Percentiles rank a stretch among this genome's conserved stretches.
phyloP scores from a whole-genome alignment of 2,113 vertebrate species.

The Mastomys natalensis region DNA sequence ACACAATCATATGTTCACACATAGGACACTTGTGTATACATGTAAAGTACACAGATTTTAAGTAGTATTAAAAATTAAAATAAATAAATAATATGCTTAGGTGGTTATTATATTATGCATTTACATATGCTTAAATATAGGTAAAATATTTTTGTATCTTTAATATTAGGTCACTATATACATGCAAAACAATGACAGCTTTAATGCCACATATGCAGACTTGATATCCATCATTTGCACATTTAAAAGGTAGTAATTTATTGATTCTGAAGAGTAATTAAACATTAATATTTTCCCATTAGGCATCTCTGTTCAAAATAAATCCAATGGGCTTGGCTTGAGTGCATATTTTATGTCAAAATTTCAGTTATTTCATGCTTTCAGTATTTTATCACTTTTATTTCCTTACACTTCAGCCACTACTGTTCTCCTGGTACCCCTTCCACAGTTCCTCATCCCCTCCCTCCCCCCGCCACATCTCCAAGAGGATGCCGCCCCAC shows the following conservation, averaged over 20 bases:
- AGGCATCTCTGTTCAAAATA: not conserved
- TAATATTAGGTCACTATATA: not conserved
- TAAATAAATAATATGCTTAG: too few species aligned
- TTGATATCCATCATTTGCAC: not conserved
- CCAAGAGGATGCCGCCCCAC: too few species aligned
- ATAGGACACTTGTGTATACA: not conserved
- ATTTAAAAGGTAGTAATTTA: not conserved
- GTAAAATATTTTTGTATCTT: not conserved
- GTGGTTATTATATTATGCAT: not conserved
- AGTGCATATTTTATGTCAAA: not conserved
- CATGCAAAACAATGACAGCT: not conserved
- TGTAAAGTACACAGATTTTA: not conserved
- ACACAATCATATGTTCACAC: not conserved
- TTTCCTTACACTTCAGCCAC: too few species aligned
- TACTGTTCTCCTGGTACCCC: too few species aligned
- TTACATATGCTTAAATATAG: not conserved
- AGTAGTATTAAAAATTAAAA: not conserved
- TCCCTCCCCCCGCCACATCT: too few species aligned
- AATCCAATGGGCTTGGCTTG: not conserved
- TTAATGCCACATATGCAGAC: not conserved
- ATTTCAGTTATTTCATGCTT: not conserved
- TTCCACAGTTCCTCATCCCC: too few species aligned
- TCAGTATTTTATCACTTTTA: too few species aligned
- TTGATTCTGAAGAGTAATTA: not conserved
- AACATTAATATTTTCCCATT: not conserved